A percentile compares a stretch with the other conserved stretches of the same genome.
Conservation (phyloP, 2,797 vertebrate genomes). For the Myotis findleyi region DNA sequence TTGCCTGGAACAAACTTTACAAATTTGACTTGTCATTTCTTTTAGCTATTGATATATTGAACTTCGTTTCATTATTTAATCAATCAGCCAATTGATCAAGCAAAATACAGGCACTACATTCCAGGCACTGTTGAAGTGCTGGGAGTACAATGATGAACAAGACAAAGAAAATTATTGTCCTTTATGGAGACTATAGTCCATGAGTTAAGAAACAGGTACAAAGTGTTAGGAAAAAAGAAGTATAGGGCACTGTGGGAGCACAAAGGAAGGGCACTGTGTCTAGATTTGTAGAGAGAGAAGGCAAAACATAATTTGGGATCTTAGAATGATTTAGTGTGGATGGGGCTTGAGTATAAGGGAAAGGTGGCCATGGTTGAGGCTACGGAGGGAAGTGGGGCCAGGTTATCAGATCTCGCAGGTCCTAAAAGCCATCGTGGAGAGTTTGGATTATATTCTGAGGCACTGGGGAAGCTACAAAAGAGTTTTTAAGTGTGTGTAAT, state of each 20-base stretch:
- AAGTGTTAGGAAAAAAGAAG: not conserved
- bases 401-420: not conserved
- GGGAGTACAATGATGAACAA: not conserved
- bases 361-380: not conserved
- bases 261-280: not conserved
- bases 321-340: not conserved
- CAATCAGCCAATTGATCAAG: not conserved
- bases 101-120: not conserved
- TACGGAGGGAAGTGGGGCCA: not conserved
- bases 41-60: not conserved
- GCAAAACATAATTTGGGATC: not conserved
- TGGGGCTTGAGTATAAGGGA: not conserved
- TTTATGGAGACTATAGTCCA: not conserved
- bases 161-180: not conserved
- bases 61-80: constrained; percentile 23
- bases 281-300: not conserved
- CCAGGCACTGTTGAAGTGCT: not conserved
- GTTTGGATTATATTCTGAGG: not conserved
- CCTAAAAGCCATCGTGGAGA: not conserved
- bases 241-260: not conserved
- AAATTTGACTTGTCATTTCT: not conserved
- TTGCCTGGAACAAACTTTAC: not conserved
- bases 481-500: not conserved
- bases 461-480: not conserved
- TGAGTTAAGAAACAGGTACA: not conserved